Conservation (phyloP, 1,140 invertebrate genomes). For the Saxidomus purpurata region DNA sequence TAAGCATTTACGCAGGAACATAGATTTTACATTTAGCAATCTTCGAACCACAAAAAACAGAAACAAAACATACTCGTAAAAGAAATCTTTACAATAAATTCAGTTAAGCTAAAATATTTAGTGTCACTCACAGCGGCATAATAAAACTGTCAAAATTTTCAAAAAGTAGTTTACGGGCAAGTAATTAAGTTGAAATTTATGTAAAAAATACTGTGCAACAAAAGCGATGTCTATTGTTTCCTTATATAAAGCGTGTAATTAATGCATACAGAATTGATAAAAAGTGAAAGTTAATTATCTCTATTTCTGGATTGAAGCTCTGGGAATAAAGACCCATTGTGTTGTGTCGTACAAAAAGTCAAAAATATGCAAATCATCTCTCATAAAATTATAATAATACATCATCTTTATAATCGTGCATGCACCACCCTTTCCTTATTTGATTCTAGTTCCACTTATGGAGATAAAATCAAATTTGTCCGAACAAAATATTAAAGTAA, state of each 20-base stretch:
- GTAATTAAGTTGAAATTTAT: conserved; percentile 66
- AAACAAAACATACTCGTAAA: conserved; percentile 12
- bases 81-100: conserved; percentile 33
- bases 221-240: conserved; percentile 55
- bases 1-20: conserved; percentile 8
- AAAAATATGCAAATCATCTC: conserved; percentile 62
- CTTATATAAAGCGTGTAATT: conserved; percentile 51
- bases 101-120: conserved; percentile 46
- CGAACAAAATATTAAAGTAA: conserved; percentile 58
- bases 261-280: conserved; percentile 52
- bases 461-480: conserved; percentile 61
- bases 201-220: conserved; percentile 52
- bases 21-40: conserved; percentile 46
- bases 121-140: conserved; percentile 27
- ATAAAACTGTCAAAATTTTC: conserved; percentile 66
- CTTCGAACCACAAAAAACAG: conserved; percentile 40
- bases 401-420: conserved; percentile 36
- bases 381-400: conserved; percentile 47
- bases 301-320: background rate
- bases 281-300: conserved; percentile 63
- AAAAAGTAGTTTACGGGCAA: conserved; percentile 39
- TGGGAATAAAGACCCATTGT: conserved; percentile 53
- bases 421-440: conserved; percentile 36
- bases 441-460: background rate
- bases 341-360: background rate